A percentile compares a stretch with the other conserved stretches of the same genome.
Conservation (phyloP, 1,140 invertebrate genomes). For the Drosophila tristis region DNA sequence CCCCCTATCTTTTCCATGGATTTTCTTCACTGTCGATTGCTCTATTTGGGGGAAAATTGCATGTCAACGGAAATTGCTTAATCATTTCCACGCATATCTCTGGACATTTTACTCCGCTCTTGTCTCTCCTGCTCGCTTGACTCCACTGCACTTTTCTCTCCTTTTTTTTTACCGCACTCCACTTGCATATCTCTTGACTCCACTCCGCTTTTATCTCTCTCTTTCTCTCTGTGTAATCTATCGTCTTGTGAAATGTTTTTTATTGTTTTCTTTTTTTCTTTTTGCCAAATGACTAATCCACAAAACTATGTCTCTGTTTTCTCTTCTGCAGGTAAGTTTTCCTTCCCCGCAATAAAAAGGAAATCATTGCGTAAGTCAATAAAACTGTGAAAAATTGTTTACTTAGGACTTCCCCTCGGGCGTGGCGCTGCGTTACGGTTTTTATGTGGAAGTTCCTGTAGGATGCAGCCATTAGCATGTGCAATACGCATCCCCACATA, state of each 20-base stretch:
- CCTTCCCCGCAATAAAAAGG: slow-evolving; percentile 28
- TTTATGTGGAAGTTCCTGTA: slow-evolving; percentile 38
- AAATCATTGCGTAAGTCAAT: slow-evolving; percentile 80
- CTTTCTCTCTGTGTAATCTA: slow-evolving; percentile 25
- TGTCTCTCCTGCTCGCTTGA: neutral
- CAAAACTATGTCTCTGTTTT: slow-evolving; percentile 27
- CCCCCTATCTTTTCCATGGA: neutral
- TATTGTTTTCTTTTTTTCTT: neutral
- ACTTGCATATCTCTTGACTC: neutral
- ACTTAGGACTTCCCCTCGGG: slow-evolving; percentile 55
- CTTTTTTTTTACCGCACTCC: too few relatives aligned
- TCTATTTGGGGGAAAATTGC: slow-evolving; percentile 31
- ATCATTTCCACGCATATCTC: slow-evolving; percentile 68
- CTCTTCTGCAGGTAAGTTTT: slow-evolving; percentile 64
- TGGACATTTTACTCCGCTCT: too few relatives aligned
- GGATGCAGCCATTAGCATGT: slow-evolving; percentile 55
- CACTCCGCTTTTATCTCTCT: too few relatives aligned
- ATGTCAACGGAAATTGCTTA: slow-evolving; percentile 78
- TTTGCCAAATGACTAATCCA: slow-evolving; percentile 57
- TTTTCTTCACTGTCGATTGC: slow-evolving; percentile 7
- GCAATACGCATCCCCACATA: slow-evolving; percentile 8
- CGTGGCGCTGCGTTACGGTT: slow-evolving; percentile 14
- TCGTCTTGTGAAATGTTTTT: slow-evolving; percentile 54
- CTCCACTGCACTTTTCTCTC: neutral
- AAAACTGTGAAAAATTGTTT: slow-evolving; percentile 59